phyloP scores from a whole-genome alignment of 2,888 invertebrate genomes.

The Venusia cambrica region DNA sequence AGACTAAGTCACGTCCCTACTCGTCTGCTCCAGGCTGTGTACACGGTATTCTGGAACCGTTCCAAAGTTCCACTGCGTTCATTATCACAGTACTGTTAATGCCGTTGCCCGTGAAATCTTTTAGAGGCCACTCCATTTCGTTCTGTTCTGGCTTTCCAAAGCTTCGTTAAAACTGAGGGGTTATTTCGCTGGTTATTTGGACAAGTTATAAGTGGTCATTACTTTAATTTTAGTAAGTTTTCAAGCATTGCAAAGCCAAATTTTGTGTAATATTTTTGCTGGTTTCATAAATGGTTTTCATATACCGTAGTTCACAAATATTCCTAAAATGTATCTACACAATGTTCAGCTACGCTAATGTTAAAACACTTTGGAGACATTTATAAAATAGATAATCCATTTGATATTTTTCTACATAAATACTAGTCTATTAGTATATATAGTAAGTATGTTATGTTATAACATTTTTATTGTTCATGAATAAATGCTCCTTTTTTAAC shows the following conservation, averaged over 20 bases:
- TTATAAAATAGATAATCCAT: too few species aligned
- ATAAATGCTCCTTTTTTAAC: too few species aligned
- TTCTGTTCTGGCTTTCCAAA: constrained; percentile 60
- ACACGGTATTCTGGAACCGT: constrained; percentile 61
- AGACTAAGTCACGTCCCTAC: constrained; percentile 27
- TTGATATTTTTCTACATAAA: too few species aligned
- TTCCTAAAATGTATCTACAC: too few species aligned
- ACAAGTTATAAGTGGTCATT: constrained; percentile 41
- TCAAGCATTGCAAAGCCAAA: constrained; percentile 21
- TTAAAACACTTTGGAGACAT: too few species aligned
- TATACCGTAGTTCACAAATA: too few species aligned
- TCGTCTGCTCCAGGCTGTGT: constrained; percentile 46
- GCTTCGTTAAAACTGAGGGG: constrained; percentile 71
- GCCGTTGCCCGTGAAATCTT: constrained; percentile 70
- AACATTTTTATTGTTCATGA: too few species aligned
- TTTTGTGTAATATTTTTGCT: constrained; percentile 14
- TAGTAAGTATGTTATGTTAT: too few species aligned
- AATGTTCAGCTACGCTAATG: too few species aligned
- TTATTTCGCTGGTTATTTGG: constrained; percentile 62
- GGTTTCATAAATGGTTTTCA: too few species aligned
- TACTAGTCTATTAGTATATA: too few species aligned
- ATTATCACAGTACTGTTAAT: constrained; percentile 70
- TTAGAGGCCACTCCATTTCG: constrained; percentile 63
- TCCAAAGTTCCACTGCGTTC: constrained; percentile 71
- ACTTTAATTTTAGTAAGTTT: constrained; percentile 32